These are phyloP conservation scores for Pygocentrus nattereri DNA, from an alignment of 2,797 vertebrate genomes.

Conservation along the genomic window DNA sequence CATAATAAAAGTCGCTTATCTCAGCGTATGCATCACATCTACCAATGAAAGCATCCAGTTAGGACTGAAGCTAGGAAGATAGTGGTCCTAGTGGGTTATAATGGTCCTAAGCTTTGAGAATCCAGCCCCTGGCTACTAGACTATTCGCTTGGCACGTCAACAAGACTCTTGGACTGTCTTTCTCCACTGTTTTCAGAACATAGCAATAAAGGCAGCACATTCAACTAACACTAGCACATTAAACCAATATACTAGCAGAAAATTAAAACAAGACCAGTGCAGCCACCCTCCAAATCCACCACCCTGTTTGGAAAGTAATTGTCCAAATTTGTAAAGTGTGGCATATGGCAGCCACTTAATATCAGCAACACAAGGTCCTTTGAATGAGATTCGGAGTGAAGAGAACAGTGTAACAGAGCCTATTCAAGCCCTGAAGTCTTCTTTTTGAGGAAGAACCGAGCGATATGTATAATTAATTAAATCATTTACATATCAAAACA, in stretches of 20 bases:
- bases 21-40: too few species aligned
- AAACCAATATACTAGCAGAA: background rate
- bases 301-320: constrained; percentile 28
- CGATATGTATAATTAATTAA: constrained; percentile 65
- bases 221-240: background rate
- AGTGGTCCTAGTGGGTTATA: too few species aligned
- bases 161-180: background rate
- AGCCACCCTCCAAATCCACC: constrained; percentile 1
- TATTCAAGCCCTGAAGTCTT: constrained; percentile 50
- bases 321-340: constrained; percentile 32
- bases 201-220: background rate
- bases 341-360: constrained; percentile 31
- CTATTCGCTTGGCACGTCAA: too few species aligned
- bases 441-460: constrained; percentile 45
- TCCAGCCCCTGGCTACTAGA: too few species aligned
- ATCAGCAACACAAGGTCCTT: constrained; percentile 43
- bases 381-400: constrained; percentile 30
- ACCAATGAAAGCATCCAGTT: too few species aligned
- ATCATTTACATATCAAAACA: constrained; percentile 69
- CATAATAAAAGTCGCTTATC: too few species aligned
- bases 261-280: background rate
- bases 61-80: too few species aligned
- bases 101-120: too few species aligned
- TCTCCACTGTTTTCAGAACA: background rate
- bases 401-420: constrained; percentile 46